A percentile compares a stretch with the other conserved stretches of the same genome.
Conservation (phyloP, 2,113 vertebrate species). For the Heptranchias perlo region DNA sequence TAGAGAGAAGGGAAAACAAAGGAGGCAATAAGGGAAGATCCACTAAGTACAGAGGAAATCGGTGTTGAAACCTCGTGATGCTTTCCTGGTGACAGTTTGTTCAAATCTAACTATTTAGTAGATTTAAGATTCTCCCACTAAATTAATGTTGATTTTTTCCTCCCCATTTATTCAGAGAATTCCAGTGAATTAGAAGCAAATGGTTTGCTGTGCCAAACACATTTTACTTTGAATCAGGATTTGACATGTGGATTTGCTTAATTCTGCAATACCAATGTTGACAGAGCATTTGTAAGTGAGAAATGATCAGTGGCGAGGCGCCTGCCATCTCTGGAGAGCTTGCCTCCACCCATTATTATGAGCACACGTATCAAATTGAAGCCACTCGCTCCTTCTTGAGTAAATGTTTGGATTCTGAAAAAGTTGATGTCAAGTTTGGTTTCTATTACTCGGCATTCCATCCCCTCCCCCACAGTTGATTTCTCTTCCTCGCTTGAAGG, state of each 20-base stretch:
- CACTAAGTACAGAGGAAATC: background rate
- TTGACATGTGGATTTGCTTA: background rate
- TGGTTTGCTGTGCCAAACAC: background rate
- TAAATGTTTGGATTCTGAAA: background rate
- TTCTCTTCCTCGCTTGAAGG: background rate
- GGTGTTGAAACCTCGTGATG: background rate
- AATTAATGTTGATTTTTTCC: background rate
- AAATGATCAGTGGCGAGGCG: background rate
- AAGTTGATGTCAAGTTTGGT: background rate
- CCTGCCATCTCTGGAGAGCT: background rate
- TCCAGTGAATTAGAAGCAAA: background rate
- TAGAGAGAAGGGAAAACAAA: background rate
- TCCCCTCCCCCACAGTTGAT: background rate
- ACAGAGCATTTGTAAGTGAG: background rate
- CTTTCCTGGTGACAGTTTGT: background rate
- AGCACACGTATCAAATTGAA: background rate
- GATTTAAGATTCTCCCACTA: background rate
- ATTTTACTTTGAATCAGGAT: background rate
- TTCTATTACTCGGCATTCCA: background rate
- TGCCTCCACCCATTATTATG: background rate
- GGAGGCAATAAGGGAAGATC: background rate
- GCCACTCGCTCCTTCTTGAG: background rate
- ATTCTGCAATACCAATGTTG: background rate
- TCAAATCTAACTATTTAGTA: background rate
- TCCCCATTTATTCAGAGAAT: background rate